These are phyloP conservation scores for Odocoileus virginianus DNA, from an alignment of 2,113 vertebrate genomes.

Conservation along the genomic window DNA sequence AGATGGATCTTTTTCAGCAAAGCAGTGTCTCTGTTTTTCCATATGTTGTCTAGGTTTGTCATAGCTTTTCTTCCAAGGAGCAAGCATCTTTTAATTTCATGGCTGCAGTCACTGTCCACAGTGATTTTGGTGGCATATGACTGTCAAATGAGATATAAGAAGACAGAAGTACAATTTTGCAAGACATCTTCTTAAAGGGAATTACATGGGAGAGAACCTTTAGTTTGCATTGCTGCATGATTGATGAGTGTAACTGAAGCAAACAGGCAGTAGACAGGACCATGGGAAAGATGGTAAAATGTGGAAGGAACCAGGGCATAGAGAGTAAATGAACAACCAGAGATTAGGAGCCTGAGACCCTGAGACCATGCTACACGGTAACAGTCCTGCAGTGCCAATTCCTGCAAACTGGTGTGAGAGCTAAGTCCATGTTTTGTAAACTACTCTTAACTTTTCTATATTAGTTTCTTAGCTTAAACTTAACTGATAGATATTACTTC, in stretches of 20 bases:
- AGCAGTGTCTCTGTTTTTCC: background rate
- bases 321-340: background rate
- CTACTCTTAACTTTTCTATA: background rate
- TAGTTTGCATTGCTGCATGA: background rate
- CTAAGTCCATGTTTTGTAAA: background rate
- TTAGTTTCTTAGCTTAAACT: background rate
- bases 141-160: background rate
- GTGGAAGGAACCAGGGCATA: accelerated
- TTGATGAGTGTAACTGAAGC: background rate
- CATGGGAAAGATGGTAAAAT: background rate
- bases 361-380: accelerated
- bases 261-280: background rate
- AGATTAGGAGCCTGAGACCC: background rate
- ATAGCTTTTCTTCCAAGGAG: background rate
- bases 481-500: background rate
- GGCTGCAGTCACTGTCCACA: background rate
- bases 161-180: background rate
- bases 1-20: background rate
- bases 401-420: background rate
- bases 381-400: too few species aligned
- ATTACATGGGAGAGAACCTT: too few species aligned
- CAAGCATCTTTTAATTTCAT: background rate
- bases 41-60: background rate
- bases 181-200: background rate
- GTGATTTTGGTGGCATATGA: background rate